Evolutionary conservation across 2,888 invertebrate genomes (phyloP), one percentile per base, ranked within the genome.

Genomic region (Diarsia rubi): DNA sequence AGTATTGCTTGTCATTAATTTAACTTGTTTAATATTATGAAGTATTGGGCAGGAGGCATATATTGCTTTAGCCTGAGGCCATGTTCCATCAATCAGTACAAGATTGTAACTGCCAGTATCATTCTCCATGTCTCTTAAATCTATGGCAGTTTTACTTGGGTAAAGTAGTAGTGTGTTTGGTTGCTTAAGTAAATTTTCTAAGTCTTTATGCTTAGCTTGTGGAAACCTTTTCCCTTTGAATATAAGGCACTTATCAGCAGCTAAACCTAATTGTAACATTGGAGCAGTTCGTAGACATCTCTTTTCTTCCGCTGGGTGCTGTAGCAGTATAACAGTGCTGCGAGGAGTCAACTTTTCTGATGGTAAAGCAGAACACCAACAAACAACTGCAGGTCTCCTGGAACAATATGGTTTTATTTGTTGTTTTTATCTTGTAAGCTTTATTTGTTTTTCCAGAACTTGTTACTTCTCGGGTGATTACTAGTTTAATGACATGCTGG

Each of bases 31-130:
- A 76, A 99, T 94, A 71, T 96, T 95, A 88, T 98, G 98, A 68
- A 99, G 96, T 78, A 97, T 96, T 21, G 98, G 97, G 92, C 98
- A 99, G 81, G 98, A 98, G 67, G 98, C 97, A 94, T 98, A 99
- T 81, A 99, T 98, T 19, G 98, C 98, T 93, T 98, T 99, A 4
- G 99, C 99, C 94, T 99, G 99, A 0, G 99, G 98, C 99, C 99
- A 99, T 16, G 99, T 99, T 8, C 99, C 99, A 96, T 99, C 99
- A 82, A 99, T 97, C 60, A 99, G 95, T 63, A 99, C 96, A 70
- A 99, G 96, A 92, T 98, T 99, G 91, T 98, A 98, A 16, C 97
- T 97, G 62, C 93, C 94, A 83, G 90, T 88, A 71, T 95, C 94
- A 86, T 95, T 94, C 75, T 94, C 90, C 59, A 96, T 85, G 71